These are phyloP conservation scores for Prionailurus bengalensis DNA, from an alignment of 2,113 vertebrate species.

Conservation along the genomic window DNA sequence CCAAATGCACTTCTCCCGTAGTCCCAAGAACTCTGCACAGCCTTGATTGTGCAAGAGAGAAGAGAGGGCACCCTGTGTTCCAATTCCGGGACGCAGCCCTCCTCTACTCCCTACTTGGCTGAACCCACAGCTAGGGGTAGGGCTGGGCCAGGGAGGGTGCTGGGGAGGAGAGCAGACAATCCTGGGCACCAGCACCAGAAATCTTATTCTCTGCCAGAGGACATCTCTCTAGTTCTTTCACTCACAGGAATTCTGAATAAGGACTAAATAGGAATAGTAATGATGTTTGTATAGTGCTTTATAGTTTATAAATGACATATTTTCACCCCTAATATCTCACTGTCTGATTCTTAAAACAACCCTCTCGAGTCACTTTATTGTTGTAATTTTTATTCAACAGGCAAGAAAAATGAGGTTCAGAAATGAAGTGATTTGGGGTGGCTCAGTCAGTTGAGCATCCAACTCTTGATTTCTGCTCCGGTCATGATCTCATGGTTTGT, in stretches of 20 bases:
- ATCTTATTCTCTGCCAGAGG: neutral
- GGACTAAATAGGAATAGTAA: neutral
- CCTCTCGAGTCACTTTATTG: neutral
- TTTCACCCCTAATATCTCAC: neutral
- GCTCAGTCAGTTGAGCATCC: too few relatives aligned
- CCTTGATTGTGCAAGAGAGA: neutral
- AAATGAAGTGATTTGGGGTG: neutral
- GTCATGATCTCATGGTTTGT: too few relatives aligned
- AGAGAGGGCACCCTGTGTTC: neutral
- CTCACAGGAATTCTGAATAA: neutral
- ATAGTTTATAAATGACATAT: neutral
- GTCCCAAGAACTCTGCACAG: neutral
- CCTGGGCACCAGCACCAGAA: neutral
- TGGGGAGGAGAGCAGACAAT: neutral
- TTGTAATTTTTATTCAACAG: constrained; percentile 22
- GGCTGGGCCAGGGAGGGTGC: neutral
- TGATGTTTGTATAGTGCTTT: neutral
- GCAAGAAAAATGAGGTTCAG: constrained; percentile 24
- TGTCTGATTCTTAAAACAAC: neutral
- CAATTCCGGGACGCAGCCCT: neutral
- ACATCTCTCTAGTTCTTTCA: neutral
- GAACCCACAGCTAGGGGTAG: neutral
- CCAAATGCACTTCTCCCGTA: neutral
- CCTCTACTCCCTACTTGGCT: constrained; percentile 18
- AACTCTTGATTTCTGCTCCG: too few relatives aligned